These are phyloP conservation scores for Ailuropoda melanoleuca DNA, from an alignment of 2,113 vertebrate species.

Conservation along the genomic window DNA sequence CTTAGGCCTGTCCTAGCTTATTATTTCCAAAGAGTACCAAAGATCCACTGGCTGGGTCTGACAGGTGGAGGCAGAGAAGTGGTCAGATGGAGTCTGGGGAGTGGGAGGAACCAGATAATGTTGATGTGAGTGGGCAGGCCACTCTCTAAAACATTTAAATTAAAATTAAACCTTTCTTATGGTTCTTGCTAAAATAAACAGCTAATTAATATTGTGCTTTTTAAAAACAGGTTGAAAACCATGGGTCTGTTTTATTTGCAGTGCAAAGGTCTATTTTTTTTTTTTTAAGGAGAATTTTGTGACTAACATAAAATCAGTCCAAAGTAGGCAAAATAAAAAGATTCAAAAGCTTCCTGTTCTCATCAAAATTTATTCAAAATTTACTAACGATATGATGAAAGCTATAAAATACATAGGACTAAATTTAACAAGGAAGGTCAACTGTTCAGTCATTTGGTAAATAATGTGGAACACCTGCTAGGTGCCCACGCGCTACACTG, in stretches of 20 bases:
- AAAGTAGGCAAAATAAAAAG: not conserved
- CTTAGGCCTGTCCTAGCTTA: not conserved
- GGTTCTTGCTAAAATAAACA: not conserved
- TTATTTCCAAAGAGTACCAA: not conserved
- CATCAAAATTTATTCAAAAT: not conserved
- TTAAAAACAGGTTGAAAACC: not conserved
- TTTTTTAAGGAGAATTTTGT: not conserved
- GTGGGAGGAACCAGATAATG: not conserved
- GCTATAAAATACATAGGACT: not conserved
- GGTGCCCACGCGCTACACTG: accelerated
- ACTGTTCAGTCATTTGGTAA: not conserved
- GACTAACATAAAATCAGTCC: not conserved
- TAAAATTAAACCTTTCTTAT: not conserved
- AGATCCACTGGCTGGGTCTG: not conserved
- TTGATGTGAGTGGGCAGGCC: not conserved
- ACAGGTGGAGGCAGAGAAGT: not conserved
- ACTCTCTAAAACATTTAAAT: not conserved
- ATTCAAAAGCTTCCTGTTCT: not conserved
- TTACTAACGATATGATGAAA: not conserved
- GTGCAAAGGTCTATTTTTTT: not conserved
- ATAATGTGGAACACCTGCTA: not conserved
- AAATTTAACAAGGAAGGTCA: not conserved
- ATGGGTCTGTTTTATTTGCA: not conserved
- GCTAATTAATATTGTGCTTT: not conserved
- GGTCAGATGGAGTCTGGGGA: not conserved